Conservation (phyloP, 2,113 vertebrate genomes). For the Pygoscelis antarcticus region DNA sequence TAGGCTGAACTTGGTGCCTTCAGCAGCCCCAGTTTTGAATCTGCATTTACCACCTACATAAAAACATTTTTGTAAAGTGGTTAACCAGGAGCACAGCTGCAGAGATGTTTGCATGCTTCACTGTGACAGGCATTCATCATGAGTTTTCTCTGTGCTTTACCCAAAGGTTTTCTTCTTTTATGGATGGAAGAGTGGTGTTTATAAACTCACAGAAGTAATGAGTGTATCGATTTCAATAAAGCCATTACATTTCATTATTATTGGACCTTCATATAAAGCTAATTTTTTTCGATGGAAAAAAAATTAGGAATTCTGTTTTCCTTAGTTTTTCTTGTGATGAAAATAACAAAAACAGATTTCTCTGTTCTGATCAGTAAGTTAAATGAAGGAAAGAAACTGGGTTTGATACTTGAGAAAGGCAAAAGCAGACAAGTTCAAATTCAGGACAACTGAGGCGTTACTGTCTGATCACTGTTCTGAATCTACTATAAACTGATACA, state of each 20-base stretch:
- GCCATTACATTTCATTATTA: background rate
- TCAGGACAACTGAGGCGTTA: background rate
- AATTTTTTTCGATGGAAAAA: background rate
- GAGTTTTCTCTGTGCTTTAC: constrained; percentile 23
- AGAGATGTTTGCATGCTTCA: constrained; percentile 46
- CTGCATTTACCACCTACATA: constrained; percentile 71
- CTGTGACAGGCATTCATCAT: constrained; percentile 46
- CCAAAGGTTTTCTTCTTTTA: background rate
- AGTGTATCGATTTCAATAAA: background rate
- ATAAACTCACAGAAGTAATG: background rate
- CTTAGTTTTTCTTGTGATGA: background rate
- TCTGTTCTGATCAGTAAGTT: background rate
- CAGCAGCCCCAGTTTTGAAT: constrained; percentile 56
- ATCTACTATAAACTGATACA: background rate
- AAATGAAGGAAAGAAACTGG: background rate
- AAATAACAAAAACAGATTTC: background rate
- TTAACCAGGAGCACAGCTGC: constrained; percentile 77
- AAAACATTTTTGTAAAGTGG: constrained; percentile 75
- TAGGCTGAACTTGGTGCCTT: constrained; percentile 71
- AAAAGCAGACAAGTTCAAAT: background rate
- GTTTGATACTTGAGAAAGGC: background rate
- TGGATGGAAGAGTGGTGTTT: background rate
- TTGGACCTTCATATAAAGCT: background rate
- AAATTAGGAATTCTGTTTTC: background rate
- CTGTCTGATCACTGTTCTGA: background rate